Conservation (phyloP, 2,113 vertebrate genomes). For the Platysteira castanea region DNA sequence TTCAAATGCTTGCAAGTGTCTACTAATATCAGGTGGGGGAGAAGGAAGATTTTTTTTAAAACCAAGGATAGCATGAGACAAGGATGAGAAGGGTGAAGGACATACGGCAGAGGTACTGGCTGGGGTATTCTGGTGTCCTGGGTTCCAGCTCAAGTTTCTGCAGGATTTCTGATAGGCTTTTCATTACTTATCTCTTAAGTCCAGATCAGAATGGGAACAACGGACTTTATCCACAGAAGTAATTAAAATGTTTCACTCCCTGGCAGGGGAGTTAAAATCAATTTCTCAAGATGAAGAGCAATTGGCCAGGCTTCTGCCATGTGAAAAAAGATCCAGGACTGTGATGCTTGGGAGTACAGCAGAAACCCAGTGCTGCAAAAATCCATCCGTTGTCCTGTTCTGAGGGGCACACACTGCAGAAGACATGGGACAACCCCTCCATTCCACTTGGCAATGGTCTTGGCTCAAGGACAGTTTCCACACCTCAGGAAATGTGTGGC, state of each 20-base stretch:
- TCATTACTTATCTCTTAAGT: slow-evolving; percentile 46
- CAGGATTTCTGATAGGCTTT: slow-evolving; percentile 37
- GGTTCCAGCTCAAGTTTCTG: background rate
- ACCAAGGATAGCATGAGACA: background rate
- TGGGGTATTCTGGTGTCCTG: background rate
- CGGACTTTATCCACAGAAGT: slow-evolving; percentile 39
- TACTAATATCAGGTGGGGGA: background rate
- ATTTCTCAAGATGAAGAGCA: slow-evolving; percentile 28
- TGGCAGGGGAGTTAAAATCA: slow-evolving; percentile 55
- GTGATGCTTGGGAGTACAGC: background rate
- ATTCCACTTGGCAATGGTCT: background rate
- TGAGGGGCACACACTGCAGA: background rate
- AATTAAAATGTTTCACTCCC: slow-evolving; percentile 54
- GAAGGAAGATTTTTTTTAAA: background rate
- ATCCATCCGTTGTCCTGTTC: background rate
- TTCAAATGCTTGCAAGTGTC: background rate
- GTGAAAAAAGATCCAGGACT: background rate
- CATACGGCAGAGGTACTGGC: background rate
- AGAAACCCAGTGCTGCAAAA: background rate
- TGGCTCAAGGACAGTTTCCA: background rate
- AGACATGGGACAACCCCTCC: background rate
- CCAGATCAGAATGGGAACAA: slow-evolving; percentile 40
- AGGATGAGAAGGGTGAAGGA: background rate
- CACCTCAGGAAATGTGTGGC: background rate
- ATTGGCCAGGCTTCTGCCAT: background rate